Evolutionary conservation across 2,797 vertebrate genomes (phyloP).

Genomic region (Phalanger gymnotis): DNA sequence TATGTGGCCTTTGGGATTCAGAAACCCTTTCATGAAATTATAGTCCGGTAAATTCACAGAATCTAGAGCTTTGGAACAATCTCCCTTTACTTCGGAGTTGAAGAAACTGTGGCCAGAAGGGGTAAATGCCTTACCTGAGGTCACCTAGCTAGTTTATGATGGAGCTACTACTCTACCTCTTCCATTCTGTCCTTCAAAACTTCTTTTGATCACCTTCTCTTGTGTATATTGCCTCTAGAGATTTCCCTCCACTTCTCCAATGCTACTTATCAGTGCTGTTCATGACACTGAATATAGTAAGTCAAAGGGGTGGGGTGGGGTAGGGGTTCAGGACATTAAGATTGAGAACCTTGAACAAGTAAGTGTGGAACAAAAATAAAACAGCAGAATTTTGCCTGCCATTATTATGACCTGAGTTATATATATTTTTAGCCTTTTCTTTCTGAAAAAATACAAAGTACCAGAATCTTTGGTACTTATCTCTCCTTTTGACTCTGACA

Average conservation of each 20-base stretch:
- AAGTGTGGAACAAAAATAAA: background rate
- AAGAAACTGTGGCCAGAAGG: background rate
- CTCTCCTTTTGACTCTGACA: constrained; percentile 22
- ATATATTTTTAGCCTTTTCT: background rate
- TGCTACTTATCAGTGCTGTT: background rate
- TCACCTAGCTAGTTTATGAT: background rate
- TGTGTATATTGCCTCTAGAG: background rate
- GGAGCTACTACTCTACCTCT: background rate
- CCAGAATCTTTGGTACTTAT: constrained; percentile 49
- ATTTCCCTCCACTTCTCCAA: background rate
- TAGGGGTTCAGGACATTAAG: background rate
- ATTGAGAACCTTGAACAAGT: background rate
- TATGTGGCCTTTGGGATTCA: background rate
- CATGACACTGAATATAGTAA: background rate
- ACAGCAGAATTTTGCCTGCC: background rate
- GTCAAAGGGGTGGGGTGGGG: background rate
- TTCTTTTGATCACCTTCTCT: background rate
- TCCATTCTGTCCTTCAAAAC: background rate
- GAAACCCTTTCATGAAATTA: background rate
- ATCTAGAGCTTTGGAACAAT: background rate
- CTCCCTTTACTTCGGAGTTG: background rate
- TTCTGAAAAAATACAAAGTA: constrained; percentile 19
- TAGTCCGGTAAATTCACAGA: background rate
- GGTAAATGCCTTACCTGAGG: background rate
- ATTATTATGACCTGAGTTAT: background rate